These are phyloP conservation scores for Hucho hucho DNA, from an alignment of 2,113 vertebrate species.

Conservation along the genomic window DNA sequence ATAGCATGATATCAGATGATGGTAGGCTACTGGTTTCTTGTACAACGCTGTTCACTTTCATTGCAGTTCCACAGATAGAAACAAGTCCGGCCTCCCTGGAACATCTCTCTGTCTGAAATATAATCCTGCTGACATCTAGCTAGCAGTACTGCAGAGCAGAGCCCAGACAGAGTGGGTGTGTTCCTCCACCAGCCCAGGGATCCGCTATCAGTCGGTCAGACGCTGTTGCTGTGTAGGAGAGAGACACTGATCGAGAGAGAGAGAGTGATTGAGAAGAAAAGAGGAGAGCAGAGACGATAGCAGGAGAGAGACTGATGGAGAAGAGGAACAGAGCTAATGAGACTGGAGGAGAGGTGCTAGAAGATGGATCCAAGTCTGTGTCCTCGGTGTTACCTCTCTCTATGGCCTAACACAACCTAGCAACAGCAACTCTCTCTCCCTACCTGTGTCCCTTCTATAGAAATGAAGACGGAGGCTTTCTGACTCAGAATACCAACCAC, in stretches of 20 bases:
- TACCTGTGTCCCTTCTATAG: too few relatives aligned
- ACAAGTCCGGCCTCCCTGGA: conserved; percentile 45
- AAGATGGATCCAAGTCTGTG: conserved; percentile 31
- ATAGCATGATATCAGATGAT: conserved; percentile 32
- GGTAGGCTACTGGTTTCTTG: conserved; percentile 41
- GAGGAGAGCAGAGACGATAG: not conserved
- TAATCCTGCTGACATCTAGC: conserved; percentile 46
- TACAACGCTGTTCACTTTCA: conserved; percentile 53
- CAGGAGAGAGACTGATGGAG: not conserved
- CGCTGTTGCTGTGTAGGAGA: conserved; percentile 15
- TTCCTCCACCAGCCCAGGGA: conserved; percentile 43
- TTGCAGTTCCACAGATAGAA: conserved; percentile 49
- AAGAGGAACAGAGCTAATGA: not conserved
- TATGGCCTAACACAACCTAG: too few relatives aligned
- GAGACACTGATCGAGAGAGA: conserved; percentile 24
- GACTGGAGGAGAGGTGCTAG: conserved; percentile 17
- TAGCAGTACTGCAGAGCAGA: conserved; percentile 18
- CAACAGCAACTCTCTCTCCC: too few relatives aligned
- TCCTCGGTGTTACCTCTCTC: conserved; percentile 10
- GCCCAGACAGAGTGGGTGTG: conserved; percentile 28
- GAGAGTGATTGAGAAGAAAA: not conserved
- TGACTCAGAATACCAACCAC: too few relatives aligned
- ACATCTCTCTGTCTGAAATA: conserved; percentile 48
- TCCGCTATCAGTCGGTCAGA: conserved; percentile 43
- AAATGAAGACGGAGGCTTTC: too few relatives aligned